phyloP scores from a whole-genome alignment of 2,888 invertebrate species.

The Pheosia gnoma region DNA sequence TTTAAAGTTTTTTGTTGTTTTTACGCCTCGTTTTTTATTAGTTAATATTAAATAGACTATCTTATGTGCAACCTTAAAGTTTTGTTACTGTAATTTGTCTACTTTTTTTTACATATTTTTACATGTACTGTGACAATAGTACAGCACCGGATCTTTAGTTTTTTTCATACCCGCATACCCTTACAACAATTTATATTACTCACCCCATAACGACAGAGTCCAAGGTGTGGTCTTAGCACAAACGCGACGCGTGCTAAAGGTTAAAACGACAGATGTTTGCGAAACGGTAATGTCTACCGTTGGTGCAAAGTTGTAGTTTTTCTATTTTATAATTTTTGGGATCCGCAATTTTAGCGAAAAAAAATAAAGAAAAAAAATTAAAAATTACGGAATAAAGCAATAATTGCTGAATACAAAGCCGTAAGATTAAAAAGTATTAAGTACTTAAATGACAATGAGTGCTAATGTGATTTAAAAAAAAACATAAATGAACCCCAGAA shows the following conservation, averaged over 20 bases:
- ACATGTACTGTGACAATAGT: neutral
- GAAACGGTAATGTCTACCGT: conserved; percentile 42
- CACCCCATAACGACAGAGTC: conserved; percentile 21
- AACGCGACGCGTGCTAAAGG: conserved; percentile 52
- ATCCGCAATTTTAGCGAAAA: neutral
- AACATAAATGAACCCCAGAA: too few relatives aligned
- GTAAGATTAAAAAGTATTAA: too few relatives aligned
- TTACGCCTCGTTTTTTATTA: too few relatives aligned
- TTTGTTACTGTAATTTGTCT: too few relatives aligned
- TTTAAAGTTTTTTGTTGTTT: too few relatives aligned
- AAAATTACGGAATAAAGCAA: too few relatives aligned
- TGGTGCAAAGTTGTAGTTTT: neutral
- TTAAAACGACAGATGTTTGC: conserved; percentile 65
- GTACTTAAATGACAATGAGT: too few relatives aligned
- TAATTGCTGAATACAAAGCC: too few relatives aligned
- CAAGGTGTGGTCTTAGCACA: conserved; percentile 51
- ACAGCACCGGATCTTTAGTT: conserved; percentile 20
- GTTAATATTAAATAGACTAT: too few relatives aligned
- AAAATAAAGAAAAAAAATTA: neutral
- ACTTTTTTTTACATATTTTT: neutral
- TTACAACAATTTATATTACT: conserved; percentile 31
- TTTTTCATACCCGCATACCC: conserved; percentile 53
- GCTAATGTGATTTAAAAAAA: too few relatives aligned
- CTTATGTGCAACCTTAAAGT: too few relatives aligned
- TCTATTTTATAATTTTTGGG: neutral